Base-by-base conservation (phyloP, 2,888 invertebrate species). In the Drosophila anomalata region DNA sequence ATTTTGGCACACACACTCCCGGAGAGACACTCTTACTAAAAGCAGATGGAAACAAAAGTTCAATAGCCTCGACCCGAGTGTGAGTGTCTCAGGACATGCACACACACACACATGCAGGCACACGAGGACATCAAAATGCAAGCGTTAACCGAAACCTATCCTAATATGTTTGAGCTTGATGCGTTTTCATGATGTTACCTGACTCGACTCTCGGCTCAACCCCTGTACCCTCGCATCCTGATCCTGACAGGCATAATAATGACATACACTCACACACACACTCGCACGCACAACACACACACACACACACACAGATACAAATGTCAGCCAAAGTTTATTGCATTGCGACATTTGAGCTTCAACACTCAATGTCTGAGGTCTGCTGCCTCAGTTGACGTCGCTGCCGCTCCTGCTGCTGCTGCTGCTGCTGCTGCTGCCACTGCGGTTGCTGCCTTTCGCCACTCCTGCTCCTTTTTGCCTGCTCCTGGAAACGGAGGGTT, bases 161-260 rank as follows among this genome's bases (percentile, higher is more conserved):
- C 86, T 87, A 86, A 86, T 87, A 85, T 85, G 83, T 85, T 86
- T 86, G 77, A 62, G 85, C 83, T 87, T 86, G 86, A 86, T 86
- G 86, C 85, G 87, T 82, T 84, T 77, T 75, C 86, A 78, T 80
- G 75, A 75, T 80, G 83, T 76, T 84, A 83, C 86, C 84, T 83
- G 81, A 79, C 75, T 71, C 62, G 59, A 51, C 55, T 56, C 56
- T 47, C 61, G 55, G 50, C 58, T 59, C 84, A 75, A 72, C 81
- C 78, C 44, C 44, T 5, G 11, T 4, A 12, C 44, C 44, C 22
- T 58, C 41, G 29, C 57, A 48, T 58, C 58, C 47, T 66, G 41
- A 67, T 73, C 73, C 73, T 79, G 78, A 58, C 66, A 51, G 71
- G 78, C 77, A 80, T 78, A 73, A 83, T 82, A 83, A 78, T 83